Base-by-base conservation (phyloP, 2,888 invertebrate species). In the Hemistola chrysoprasaria region DNA sequence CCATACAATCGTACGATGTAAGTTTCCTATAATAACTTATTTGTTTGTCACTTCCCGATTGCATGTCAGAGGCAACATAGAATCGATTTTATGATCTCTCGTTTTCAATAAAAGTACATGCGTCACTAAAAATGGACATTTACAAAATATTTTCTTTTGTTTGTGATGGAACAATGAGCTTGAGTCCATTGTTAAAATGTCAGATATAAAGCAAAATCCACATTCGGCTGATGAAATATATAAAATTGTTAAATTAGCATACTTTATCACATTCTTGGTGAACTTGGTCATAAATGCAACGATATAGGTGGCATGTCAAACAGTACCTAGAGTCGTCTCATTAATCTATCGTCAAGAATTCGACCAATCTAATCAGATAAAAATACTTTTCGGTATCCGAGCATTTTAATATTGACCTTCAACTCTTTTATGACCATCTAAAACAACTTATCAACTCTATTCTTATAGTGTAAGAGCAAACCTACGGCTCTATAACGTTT, bases 331-430 rank as follows among this genome's bases (percentile, higher is more conserved):
- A 26, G 3, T 24, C 24, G n/a, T 24, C 24, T 24, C 8, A 26
- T 26, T n/a, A 26, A 26, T 26, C 11, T 9, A 6, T 16, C 16
- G 16, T 4, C 16, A 16, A 16, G 16, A 16, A 16, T 16, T 35
- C 49, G 24, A 3, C 16, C 16, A 16, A 16, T 16, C 2, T 16
- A 16, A 16, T 16, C 16, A 3, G 16, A 34, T 47, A 55, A 48
- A 44, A 52, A 46, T 48, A 53, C 44, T 55, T 61, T 65, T 59
- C 42, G 52, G 34, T 46, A 38, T 54, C n/a, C 48, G 47, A 53
- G 56, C 43, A 51, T 60, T 56, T 51, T 49, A 47, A 54, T 38
- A 42, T 53, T 66, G 63, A 66, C 71, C 71, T 72, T 74, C 67
- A 68, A 68, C 64, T 71, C 47, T 43, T 46, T 39, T 39, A 41